Base-by-base conservation (phyloP, 2,113 vertebrate species). In the Spilogale gracilis region DNA sequence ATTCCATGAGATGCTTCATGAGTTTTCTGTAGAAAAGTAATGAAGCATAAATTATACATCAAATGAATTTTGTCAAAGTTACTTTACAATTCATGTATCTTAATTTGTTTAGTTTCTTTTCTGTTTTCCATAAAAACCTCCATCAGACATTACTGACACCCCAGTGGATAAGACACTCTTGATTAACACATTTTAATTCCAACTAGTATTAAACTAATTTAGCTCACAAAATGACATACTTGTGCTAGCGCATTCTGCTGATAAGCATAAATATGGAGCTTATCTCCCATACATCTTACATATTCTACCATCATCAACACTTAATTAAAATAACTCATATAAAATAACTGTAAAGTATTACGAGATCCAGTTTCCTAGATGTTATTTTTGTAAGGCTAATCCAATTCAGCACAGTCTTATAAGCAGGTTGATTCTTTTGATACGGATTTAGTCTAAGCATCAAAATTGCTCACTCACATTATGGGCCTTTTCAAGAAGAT, bases 111-210 rank as follows among this genome's bases (percentile, higher is more conserved):
- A 14, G 50, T 95, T 98, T 97, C 73, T 84, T 73, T 84, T 97
- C 3, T 21, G 12, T 61, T 96, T 95, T 95, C 82, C 80, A 94
- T 63, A 61, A 97, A 87, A 63, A 95, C 83, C 54, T 97, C 85
- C 43, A 95, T 89, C 91, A 97, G 94, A 91, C 87, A 48, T 78
- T 79, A 97, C 56, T 97, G 84, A 80, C 94, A 97, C 25, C 30
- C 61, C 58, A 97, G 76, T 43, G 63, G 73, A 38, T 76, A 94
- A 96, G 93, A 95, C 5, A 76, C 13, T 98, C 94, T 82, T 97
- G 96, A 98, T 98, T 96, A 98, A 96, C 95, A 97, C 82, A 95
- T 97, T 98, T 97, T 96, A 97, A 98, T 98, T 98, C 97, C 79
- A 98, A 98, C 95, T 83, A 96, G 79, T 93, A 89, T 95, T 96